Base-by-base conservation (phyloP, 2,888 invertebrate genomes). In the Atrina japonica region DNA sequence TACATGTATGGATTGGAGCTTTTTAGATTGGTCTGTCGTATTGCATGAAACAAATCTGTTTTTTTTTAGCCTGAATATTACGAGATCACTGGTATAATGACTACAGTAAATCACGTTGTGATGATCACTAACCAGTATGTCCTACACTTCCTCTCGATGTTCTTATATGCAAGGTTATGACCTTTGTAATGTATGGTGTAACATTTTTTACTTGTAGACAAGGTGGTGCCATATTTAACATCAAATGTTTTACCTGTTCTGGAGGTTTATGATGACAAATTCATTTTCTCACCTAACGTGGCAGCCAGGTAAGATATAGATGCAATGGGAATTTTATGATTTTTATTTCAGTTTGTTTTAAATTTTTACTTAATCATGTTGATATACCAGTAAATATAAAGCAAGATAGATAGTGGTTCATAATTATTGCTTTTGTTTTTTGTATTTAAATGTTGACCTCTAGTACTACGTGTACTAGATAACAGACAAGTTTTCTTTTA, bases 261-360 rank as follows among this genome's bases (percentile, higher is more conserved):
- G 40, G 86, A 87, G 60, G 73, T 84, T 5, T 60, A 40, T 6
- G 77, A 78, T 1, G 60, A 77, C 18, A 79, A 79, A 50, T 84
- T 80, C 61, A 27, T 88, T 23, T 88, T 88, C 68, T 86, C 86
- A 16, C 66, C 81, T 7, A 88, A 88, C 71, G 72, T 84, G 41
- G 84, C 85, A 29, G 75, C 81, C 21, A 83, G 82, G 85, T 85
- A 70, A 73, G 70, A 53, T 29, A 11, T 52, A 3, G 25, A n/a
- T 9, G 16, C 3, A n/a, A 43, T 43, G 45, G 18, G 18, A 43
- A n/a, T 16, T 43, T 43, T n/a, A n/a, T n/a, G n/a, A n/a, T n/a
- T n/a, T n/a, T n/a, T n/a, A n/a, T n/a, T n/a, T n/a, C n/a, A n/a
- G n/a, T n/a, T n/a, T n/a, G n/a, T n/a, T n/a, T n/a, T n/a, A n/a